Conservation (phyloP, 2,888 invertebrate genomes). For the Ganaspis brasiliensis region DNA sequence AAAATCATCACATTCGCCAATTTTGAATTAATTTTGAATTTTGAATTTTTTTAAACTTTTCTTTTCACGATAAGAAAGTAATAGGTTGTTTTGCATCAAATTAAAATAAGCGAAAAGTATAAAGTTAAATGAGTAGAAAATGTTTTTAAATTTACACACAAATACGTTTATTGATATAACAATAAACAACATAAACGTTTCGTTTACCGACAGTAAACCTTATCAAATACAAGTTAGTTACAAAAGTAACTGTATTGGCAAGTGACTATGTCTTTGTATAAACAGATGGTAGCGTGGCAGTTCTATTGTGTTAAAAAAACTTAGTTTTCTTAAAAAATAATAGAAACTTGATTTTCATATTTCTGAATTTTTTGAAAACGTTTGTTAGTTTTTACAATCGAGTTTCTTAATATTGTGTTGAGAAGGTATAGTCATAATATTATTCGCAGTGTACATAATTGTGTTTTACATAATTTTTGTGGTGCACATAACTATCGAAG, state of each 20-base stretch:
- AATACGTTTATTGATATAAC: background rate
- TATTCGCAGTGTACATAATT: no score
- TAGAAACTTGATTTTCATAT: background rate
- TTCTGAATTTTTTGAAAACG: background rate
- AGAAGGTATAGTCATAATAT: no score
- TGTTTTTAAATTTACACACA: background rate
- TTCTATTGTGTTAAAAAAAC: background rate
- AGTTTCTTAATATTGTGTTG: no score
- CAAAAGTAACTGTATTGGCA: background rate
- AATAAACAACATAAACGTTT: background rate
- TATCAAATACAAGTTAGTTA: slow-evolving; percentile 18
- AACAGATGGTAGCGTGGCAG: slow-evolving; percentile 3
- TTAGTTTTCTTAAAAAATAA: background rate
- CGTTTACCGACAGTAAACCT: slow-evolving; percentile 10
- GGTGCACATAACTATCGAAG: no score
- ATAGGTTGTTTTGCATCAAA: background rate
- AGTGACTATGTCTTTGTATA: background rate
- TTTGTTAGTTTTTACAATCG: no score
- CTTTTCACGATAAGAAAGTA: no score
- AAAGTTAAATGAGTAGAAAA: background rate
- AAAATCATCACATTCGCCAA: no score
- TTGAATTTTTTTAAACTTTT: no score
- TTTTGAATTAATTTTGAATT: no score
- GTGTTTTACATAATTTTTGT: no score
- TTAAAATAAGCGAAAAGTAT: background rate